Evolutionary conservation across 2,113 vertebrate genomes (phyloP).

Genomic region (Syngnathus typhle): DNA sequence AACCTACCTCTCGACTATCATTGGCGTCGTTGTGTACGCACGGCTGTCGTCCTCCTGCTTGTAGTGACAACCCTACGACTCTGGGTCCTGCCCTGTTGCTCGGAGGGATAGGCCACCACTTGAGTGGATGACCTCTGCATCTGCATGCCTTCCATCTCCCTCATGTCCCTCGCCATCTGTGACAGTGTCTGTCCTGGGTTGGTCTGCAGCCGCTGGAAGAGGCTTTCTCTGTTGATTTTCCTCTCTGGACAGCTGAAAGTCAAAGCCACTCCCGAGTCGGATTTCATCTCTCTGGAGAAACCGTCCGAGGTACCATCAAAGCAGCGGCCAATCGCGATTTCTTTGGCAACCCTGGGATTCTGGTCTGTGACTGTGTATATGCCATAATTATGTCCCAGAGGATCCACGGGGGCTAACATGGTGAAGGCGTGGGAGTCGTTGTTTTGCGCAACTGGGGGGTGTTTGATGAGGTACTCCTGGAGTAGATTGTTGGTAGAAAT

Average conservation of each 20-base stretch:
- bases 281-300: conserved; percentile 91
- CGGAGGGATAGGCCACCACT: conserved; percentile 69
- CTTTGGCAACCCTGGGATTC: conserved; percentile 89
- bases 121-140: conserved; percentile 64
- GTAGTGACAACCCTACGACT: conserved; percentile 53
- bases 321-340: conserved; percentile 95
- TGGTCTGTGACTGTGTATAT: conserved; percentile 97
- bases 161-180: conserved; percentile 87
- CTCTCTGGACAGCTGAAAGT: conserved; percentile 86
- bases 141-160: conserved; percentile 59
- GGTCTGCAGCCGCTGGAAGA: conserved; percentile 88
- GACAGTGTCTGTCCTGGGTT: conserved; percentile 74
- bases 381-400: conserved; percentile 96
- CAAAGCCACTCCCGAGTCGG: conserved; percentile 76
- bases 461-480: conserved; percentile 83
- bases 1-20: conserved; percentile 52
- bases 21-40: conserved; percentile 53
- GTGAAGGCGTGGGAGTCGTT: conserved; percentile 77
- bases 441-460: conserved; percentile 73
- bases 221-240: conserved; percentile 74
- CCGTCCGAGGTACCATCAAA: conserved; percentile 94
- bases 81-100: conserved; percentile 55
- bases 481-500: conserved; percentile 77
- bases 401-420: conserved; percentile 90
- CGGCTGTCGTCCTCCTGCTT: conserved; percentile 54